phyloP scores from a whole-genome alignment of 1,140 invertebrate species.

The Teleogryllus occipitalis region DNA sequence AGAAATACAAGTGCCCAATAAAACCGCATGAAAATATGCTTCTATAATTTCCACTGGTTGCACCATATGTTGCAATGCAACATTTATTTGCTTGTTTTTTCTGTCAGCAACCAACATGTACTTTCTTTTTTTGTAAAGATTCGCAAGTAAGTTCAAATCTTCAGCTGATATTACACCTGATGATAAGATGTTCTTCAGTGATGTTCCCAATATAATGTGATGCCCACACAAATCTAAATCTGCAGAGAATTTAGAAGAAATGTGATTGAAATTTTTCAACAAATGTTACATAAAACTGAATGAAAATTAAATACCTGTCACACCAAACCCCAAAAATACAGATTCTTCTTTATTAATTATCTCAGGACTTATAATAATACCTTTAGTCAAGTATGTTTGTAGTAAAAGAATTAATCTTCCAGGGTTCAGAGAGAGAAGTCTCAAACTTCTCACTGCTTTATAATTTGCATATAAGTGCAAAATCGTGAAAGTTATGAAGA shows the following conservation, averaged over 20 bases:
- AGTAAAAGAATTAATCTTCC: slow-evolving; percentile 60
- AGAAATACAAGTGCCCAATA: slow-evolving; percentile 35
- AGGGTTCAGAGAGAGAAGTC: slow-evolving; percentile 70
- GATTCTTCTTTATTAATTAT: slow-evolving; percentile 50
- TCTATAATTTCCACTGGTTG: slow-evolving; percentile 37
- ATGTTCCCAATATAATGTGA: slow-evolving; percentile 42
- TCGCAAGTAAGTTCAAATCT: slow-evolving; percentile 33
- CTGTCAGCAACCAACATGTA: slow-evolving; percentile 42
- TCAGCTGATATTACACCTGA: slow-evolving; percentile 30
- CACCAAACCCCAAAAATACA: slow-evolving; percentile 43
- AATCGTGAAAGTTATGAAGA: slow-evolving; percentile 65
- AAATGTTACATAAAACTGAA: background rate
- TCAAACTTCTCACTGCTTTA: slow-evolving; percentile 62
- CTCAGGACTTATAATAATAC: slow-evolving; percentile 39
- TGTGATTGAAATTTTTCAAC: background rate
- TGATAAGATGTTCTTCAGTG: slow-evolving; percentile 41
- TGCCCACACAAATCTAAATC: slow-evolving; percentile 43
- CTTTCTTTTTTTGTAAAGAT: slow-evolving; percentile 36
- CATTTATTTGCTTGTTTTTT: slow-evolving; percentile 36
- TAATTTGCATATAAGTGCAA: slow-evolving; percentile 84
- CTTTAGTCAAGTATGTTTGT: slow-evolving; percentile 47
- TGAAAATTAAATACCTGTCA: slow-evolving; percentile 31
- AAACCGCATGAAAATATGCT: slow-evolving; percentile 45
- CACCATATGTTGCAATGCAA: slow-evolving; percentile 38
- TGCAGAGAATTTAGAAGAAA: slow-evolving; percentile 30